phyloP scores from a whole-genome alignment of 2,888 invertebrate species.

The Enchytraeus crypticus region DNA sequence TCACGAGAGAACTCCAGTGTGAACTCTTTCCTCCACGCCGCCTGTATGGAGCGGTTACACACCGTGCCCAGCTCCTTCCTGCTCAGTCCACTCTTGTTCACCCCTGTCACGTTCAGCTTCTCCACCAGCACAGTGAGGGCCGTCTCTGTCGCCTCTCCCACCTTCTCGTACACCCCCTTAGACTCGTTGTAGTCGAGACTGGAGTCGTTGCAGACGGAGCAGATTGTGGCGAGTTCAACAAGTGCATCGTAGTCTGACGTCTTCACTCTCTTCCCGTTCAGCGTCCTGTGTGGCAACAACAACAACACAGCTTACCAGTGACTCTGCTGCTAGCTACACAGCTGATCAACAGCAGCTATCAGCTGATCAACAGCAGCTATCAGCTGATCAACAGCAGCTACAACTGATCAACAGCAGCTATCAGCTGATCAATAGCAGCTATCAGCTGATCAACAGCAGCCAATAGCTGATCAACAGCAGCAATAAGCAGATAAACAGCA shows the following conservation, averaged over 20 bases:
- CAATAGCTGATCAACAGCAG: too few relatives aligned
- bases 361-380: too few relatives aligned
- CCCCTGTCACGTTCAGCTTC: constrained; percentile 91
- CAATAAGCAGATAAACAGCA: too few relatives aligned
- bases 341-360: not conserved
- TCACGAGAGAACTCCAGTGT: constrained; percentile 99
- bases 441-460: too few relatives aligned
- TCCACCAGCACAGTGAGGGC: too few relatives aligned
- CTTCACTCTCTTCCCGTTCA: constrained; percentile 77
- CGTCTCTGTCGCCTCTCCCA: constrained; percentile 99
- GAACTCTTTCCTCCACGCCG: constrained; percentile 99
- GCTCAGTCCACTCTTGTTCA: constrained; percentile 78
- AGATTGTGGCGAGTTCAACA: constrained; percentile 89
- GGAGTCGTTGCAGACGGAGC: constrained; percentile 99
- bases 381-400: too few relatives aligned
- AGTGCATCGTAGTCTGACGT: constrained; percentile 77
- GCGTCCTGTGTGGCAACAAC: constrained; percentile 52
- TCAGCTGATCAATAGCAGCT: too few relatives aligned
- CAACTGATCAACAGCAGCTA: too few relatives aligned
- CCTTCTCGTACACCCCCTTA: constrained; percentile 95
- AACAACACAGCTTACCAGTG: not conserved
- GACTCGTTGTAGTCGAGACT: constrained; percentile 99
- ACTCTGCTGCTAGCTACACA: not conserved
- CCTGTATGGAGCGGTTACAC: constrained; percentile 71
- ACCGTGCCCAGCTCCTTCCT: constrained; percentile 73